phyloP scores from a whole-genome alignment of 2,888 invertebrate genomes.

The Lasioglossum zephyrum region DNA sequence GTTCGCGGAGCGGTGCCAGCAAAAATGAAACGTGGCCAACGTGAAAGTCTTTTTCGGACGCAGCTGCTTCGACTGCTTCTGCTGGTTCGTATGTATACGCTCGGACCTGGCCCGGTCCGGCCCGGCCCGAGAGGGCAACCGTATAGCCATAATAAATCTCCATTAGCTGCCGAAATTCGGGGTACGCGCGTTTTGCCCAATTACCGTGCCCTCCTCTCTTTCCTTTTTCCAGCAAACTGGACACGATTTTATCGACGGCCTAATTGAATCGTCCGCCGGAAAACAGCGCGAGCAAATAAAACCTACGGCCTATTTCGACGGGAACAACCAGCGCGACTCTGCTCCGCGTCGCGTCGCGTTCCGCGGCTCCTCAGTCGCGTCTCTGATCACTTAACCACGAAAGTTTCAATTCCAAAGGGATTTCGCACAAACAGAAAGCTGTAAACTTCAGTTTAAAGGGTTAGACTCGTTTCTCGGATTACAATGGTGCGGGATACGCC shows the following conservation, averaged over 20 bases:
- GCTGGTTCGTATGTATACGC: neutral
- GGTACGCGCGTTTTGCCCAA: conserved; percentile 70
- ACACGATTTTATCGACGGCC: conserved; percentile 70
- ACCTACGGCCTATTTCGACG: conserved; percentile 57
- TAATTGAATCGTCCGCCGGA: conserved; percentile 70
- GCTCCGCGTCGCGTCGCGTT: neutral
- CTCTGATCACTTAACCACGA: conserved; percentile 39
- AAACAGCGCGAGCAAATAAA: conserved; percentile 58
- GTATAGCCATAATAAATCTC: conserved; percentile 72
- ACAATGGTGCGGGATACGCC: too few relatives aligned
- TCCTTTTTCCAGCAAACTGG: conserved; percentile 65
- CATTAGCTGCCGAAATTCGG: conserved; percentile 72
- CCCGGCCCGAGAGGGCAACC: conserved; percentile 12
- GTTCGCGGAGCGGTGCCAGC: conserved; percentile 27
- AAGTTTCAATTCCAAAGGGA: neutral
- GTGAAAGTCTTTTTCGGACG: conserved; percentile 66
- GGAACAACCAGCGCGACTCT: neutral
- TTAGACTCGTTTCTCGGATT: too few relatives aligned
- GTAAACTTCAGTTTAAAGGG: too few relatives aligned
- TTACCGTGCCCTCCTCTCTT: conserved; percentile 54
- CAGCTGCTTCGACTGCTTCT: conserved; percentile 40
- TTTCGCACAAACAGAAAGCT: neutral
- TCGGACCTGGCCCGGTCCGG: neutral
- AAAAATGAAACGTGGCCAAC: conserved; percentile 61
- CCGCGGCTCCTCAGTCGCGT: conserved; percentile 32